phyloP scores from a whole-genome alignment of 2,888 invertebrate species.

The Pseudanteris insignis region DNA sequence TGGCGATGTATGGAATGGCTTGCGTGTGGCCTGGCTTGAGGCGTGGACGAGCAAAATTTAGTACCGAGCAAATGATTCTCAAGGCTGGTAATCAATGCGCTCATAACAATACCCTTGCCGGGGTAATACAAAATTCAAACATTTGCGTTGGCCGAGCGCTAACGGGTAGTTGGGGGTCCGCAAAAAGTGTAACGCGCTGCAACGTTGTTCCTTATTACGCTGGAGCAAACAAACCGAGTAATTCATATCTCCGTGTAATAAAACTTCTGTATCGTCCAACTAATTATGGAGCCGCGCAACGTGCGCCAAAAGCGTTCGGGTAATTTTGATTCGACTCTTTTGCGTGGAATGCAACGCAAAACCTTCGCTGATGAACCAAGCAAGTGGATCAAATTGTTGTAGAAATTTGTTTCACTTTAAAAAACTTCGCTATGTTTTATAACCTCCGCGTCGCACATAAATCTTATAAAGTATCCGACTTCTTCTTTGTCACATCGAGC shows the following conservation, averaged over 20 bases:
- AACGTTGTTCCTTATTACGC: conserved; percentile 16
- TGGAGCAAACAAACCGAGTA: too few relatives aligned
- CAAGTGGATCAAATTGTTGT: conserved; percentile 10
- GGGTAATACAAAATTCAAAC: conserved; percentile 22
- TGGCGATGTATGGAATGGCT: too few relatives aligned
- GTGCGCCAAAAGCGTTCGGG: not conserved
- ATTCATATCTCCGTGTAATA: conserved; percentile 21
- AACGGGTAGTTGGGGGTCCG: conserved; percentile 19
- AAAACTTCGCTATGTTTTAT: conserved; percentile 16
- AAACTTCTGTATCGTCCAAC: conserved; percentile 9
- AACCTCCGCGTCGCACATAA: conserved; percentile 26
- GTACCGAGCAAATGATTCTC: too few relatives aligned
- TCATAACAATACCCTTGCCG: not conserved
- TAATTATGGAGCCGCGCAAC: conserved; percentile 12
- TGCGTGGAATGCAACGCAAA: too few relatives aligned
- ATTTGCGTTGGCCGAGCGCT: conserved; percentile 6
- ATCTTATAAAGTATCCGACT: conserved; percentile 29
- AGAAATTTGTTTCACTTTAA: conserved; percentile 24
- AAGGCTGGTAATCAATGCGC: too few relatives aligned
- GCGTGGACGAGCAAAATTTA: too few relatives aligned
- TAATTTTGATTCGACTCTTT: too few relatives aligned
- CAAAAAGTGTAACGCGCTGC: conserved; percentile 13
- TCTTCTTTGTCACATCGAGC: conserved; percentile 31
- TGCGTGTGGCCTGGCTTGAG: too few relatives aligned
- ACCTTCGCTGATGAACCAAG: too few relatives aligned